phyloP scores from a whole-genome alignment of 2,113 vertebrate species.

The Dinomys branickii region DNA sequence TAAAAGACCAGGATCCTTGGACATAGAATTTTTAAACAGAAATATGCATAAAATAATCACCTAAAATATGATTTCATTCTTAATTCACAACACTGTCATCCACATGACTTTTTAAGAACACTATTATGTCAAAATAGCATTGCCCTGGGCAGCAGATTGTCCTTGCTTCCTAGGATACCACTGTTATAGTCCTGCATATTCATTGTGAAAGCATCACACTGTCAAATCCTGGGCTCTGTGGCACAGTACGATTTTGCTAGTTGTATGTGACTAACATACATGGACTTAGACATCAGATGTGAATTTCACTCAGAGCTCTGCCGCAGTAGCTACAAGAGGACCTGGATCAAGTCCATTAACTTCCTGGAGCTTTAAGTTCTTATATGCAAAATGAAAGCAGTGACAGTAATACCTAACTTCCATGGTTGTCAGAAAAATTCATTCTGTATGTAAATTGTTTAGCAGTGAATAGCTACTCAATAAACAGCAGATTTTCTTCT shows the following conservation, averaged over 20 bases:
- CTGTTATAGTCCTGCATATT: background rate
- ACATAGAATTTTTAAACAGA: background rate
- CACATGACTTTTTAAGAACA: background rate
- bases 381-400: background rate
- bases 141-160: background rate
- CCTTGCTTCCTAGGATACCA: background rate
- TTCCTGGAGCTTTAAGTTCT: background rate
- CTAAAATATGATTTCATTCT: background rate
- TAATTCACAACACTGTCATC: background rate
- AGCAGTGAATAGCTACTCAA: background rate
- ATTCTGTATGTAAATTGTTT: background rate
- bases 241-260: background rate
- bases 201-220: background rate
- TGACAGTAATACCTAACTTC: background rate
- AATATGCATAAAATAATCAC: background rate
- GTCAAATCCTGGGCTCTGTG: background rate
- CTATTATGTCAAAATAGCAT: too few species aligned
- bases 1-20: background rate
- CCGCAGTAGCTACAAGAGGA: background rate
- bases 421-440: background rate
- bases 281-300: background rate
- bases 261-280: background rate
- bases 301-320: background rate
- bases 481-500: background rate
- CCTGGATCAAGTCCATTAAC: background rate